Evolutionary conservation across 2,888 invertebrate genomes (phyloP), one percentile per base, ranked within the genome.

Genomic region (Ariolimax columbianus): DNA sequence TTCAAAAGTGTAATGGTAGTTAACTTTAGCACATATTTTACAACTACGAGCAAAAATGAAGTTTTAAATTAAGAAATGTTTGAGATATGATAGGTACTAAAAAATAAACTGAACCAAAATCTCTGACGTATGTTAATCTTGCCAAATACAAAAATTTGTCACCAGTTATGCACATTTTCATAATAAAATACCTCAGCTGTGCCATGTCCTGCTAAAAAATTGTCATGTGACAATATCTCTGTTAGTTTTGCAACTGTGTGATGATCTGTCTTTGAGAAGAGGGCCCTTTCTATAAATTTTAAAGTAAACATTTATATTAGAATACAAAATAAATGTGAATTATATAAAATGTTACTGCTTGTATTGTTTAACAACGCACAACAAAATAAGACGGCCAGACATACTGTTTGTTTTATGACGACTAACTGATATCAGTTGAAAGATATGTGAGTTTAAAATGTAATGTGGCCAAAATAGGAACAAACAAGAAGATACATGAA

Each of bases 181-280:
- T 36, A 36, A 75, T 47, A 43, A 14, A 19, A 40, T 40, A 87
- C 87, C 87, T 86, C 84, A 6, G 72, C 84, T 59, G 82, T 79
- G 17, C 78, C 83, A 26, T 82, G 78, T n/a, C 81, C 85, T n/a
- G 81, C 84, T n/a, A 83, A 38, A 47, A 79, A 86, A 43, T 83
- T 75, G 63, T 90, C 90, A 68, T 89, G 88, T 47, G 89, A 90
- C 90, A 89, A 77, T 1, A 38, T 38, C 36, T 84, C 80, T n/a
- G 30, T 43, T 36, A 84, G 30, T 73, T 84, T 72, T 36, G 73
- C 72, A 19, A 73, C 59, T 40, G 77, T 82, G 55, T 47, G 75
- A 38, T 68, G 33, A 84, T 90, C 89, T 78, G 88, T 86, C 11
- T 87, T 85, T 23, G 91, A 91, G 86, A 90, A 91, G 55, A 91